Evolutionary conservation across 2,113 vertebrate species (phyloP).

Genomic region (Tachysurus fulvidraco): DNA sequence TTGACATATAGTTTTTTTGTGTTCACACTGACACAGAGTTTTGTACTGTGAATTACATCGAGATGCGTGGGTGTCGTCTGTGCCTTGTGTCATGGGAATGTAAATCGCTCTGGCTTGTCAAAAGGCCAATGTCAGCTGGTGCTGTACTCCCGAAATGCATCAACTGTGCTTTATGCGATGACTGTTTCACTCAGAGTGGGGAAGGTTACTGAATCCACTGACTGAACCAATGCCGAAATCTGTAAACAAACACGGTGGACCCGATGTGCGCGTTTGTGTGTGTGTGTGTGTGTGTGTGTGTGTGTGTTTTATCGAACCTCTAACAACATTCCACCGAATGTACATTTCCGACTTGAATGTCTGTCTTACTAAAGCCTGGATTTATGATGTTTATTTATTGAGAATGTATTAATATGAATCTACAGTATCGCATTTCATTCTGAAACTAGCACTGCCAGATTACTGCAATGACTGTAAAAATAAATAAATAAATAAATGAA

Average conservation of each 20-base stretch:
- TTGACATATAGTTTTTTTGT: constrained; percentile 2
- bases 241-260: constrained; percentile 43
- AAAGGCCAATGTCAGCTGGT: constrained; percentile 13
- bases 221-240: neutral
- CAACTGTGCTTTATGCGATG: constrained; percentile 52
- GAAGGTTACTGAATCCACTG: constrained; percentile 27
- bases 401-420: constrained; percentile 28
- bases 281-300: no score
- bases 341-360: constrained; percentile 49
- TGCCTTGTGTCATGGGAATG: constrained; percentile 26
- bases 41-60: constrained; percentile 38
- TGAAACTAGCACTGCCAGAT: constrained; percentile 34
- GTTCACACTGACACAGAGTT: constrained; percentile 33
- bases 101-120: constrained; percentile 27
- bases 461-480: constrained; percentile 32
- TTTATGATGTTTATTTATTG: constrained; percentile 56
- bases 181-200: constrained; percentile 33
- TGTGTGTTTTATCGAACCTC: neutral
- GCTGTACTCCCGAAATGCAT: constrained; percentile 44
- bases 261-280: neutral
- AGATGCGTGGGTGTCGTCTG: constrained; percentile 20
- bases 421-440: constrained; percentile 32
- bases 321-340: constrained; percentile 36
- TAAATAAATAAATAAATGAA: neutral
- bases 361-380: constrained; percentile 48